Percentiles rank a stretch among this genome's conserved stretches.
phyloP scores from a whole-genome alignment of 2,113 vertebrate species.

The Corythornis cristatus region DNA sequence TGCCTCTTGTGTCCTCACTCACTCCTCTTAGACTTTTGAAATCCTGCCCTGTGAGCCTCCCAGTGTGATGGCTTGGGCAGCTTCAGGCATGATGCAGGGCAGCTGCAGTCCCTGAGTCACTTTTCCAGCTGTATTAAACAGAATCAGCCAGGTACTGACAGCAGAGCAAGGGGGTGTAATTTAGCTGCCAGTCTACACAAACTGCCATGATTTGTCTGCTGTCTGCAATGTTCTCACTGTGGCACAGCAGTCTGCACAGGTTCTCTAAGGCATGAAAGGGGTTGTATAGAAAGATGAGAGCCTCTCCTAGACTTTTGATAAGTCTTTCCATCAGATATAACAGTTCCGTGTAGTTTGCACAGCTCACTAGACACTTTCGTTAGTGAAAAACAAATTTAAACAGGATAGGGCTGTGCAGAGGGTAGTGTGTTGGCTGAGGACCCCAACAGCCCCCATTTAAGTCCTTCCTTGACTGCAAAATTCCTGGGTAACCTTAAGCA shows the following conservation, averaged over 20 bases:
- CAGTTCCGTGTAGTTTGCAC: not conserved
- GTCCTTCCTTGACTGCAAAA: not conserved
- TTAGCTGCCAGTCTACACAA: fast-evolving
- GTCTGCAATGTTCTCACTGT: fast-evolving
- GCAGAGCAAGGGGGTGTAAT: not conserved
- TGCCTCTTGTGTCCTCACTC: not conserved
- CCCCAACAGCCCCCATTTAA: not conserved
- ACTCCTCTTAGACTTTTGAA: not conserved
- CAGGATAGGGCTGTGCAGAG: not conserved
- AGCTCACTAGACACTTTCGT: fast-evolving
- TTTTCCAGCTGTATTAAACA: not conserved
- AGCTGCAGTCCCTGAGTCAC: not conserved
- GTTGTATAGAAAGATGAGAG: fast-evolving
- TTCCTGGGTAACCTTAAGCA: not conserved
- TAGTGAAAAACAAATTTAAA: not conserved
- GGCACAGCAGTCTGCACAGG: not conserved
- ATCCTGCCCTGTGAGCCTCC: not conserved
- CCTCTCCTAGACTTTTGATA: not conserved
- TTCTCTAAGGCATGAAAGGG: fast-evolving
- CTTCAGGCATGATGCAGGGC: fast-evolving
- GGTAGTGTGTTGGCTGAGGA: not conserved
- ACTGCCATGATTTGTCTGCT: not conserved
- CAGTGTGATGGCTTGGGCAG: not conserved
- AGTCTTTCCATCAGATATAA: not conserved
- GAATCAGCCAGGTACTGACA: not conserved